Evolutionary conservation across 2,113 vertebrate genomes (phyloP), one percentile per base, ranked within the genome.

Genomic region (Odontophorus gujanensis): DNA sequence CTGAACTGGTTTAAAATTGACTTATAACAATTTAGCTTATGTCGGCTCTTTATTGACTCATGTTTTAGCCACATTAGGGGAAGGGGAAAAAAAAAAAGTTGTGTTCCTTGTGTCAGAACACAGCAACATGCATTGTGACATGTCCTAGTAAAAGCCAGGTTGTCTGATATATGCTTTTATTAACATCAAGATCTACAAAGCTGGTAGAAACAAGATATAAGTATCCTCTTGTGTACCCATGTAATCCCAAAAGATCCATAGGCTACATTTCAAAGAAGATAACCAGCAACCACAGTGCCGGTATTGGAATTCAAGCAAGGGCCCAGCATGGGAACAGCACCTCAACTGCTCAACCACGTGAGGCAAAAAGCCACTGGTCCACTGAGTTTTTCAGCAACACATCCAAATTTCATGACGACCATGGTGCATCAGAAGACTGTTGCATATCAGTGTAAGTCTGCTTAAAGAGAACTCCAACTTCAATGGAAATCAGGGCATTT

Each of bases 1-100:
- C 34, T 65, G 43, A 90, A 94, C 48, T 83, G 65, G 63, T 67
- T 95, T 92, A 91, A 77, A 92, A 87, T 94, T 83, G 87, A 82
- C 72, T 95, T 83, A 67, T 7, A 95, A 67, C 87, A 95, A 93
- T 68, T 90, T 72, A 95, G 55, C 43, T 76, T 72, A 55, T 47
- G 75, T 57, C 81, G 67, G 55, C 30, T 74, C 77, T 65, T 77
- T 91, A 87, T 67, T 65, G 75, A 95, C 57, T 77, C 20, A 8
- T 13, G 17, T 7, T 85, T 38, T n/a, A 50, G 66, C n/a, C 48
- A 92, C 8, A 74, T 34, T 25, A 69, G 19, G 9, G 4, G 21
- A 3, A 8, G 7, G 18, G 2, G 21, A 42, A 38, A 43, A 66
- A 68, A 16, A 13, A 19, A 34, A n/a, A 50, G 7, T 10, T n/a